Evolutionary conservation across 2,888 invertebrate species (phyloP).

Genomic region (Eumacrocentrus americanus): DNA sequence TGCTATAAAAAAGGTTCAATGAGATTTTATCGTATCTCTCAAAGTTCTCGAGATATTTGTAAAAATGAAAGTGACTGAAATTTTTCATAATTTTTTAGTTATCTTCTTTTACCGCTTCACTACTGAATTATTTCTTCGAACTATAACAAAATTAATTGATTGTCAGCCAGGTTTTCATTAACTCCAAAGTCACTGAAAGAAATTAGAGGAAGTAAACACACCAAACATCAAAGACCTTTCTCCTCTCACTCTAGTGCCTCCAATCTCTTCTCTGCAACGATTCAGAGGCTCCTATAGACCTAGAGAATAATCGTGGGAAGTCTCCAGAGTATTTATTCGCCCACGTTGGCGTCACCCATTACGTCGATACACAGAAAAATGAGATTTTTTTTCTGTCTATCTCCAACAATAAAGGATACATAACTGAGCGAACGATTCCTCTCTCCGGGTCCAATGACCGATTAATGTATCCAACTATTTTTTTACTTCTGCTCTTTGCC

Average conservation of each 20-base stretch:
- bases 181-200: not conserved
- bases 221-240: not conserved
- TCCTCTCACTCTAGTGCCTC: not conserved
- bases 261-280: not conserved
- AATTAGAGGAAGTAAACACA: not conserved
- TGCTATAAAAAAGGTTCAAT: no score
- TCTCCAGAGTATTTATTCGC: conserved; percentile 1
- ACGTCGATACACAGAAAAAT: not conserved
- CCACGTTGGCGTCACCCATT: conserved; percentile 10
- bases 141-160: no score
- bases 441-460: not conserved
- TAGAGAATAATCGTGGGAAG: conserved; percentile 13
- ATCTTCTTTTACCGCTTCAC: no score
- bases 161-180: no score
- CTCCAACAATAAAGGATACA: not conserved
- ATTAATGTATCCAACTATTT: not conserved
- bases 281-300: not conserved
- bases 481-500: not conserved
- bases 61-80: no score
- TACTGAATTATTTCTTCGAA: no score
- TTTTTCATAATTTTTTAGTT: no score
- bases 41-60: no score
- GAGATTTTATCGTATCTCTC: no score
- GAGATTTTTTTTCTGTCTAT: not conserved
- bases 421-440: not conserved